Evolutionary conservation across 2,888 invertebrate species (phyloP).

Genomic region (Drosophila macrospina): DNA sequence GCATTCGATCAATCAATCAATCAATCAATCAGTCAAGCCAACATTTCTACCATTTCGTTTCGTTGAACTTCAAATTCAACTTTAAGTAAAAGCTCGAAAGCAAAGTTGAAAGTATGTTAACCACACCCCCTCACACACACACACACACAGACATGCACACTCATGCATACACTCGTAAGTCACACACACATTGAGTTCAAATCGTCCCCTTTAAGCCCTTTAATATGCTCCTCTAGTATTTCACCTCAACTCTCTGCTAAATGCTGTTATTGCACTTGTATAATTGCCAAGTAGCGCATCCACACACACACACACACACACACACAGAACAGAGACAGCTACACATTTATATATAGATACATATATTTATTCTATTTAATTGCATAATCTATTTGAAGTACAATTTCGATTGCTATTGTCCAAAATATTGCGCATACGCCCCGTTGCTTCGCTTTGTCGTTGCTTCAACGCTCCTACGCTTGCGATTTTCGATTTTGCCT

Average conservation of each 20-base stretch:
- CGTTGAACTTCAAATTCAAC: constrained; percentile 49
- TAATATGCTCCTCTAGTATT: constrained; percentile 14
- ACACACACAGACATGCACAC: constrained; percentile 12
- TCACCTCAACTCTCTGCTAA: constrained; percentile 45
- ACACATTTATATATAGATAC: constrained; percentile 8
- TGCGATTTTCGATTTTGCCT: constrained; percentile 38
- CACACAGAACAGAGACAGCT: too few species aligned
- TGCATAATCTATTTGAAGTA: constrained; percentile 36
- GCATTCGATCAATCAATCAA: constrained; percentile 30
- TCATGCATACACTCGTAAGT: neutral
- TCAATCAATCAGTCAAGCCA: constrained; percentile 40
- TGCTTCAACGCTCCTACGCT: constrained; percentile 49
- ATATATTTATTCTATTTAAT: constrained; percentile 44
- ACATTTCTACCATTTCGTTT: constrained; percentile 57
- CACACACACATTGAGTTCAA: constrained; percentile 12
- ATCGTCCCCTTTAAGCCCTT: constrained; percentile 31
- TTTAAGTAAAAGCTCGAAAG: constrained; percentile 50
- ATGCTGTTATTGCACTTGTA: constrained; percentile 57
- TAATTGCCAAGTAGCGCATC: constrained; percentile 12
- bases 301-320: constrained; percentile 2
- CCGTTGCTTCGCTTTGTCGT: constrained; percentile 66
- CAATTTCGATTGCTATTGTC: constrained; percentile 19
- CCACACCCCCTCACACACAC: constrained; percentile 19
- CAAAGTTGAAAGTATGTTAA: constrained; percentile 68
- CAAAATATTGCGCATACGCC: constrained; percentile 64